These are phyloP conservation scores for Leptobrachium leishanense DNA, from an alignment of 2,113 vertebrate genomes.

Conservation along the genomic window DNA sequence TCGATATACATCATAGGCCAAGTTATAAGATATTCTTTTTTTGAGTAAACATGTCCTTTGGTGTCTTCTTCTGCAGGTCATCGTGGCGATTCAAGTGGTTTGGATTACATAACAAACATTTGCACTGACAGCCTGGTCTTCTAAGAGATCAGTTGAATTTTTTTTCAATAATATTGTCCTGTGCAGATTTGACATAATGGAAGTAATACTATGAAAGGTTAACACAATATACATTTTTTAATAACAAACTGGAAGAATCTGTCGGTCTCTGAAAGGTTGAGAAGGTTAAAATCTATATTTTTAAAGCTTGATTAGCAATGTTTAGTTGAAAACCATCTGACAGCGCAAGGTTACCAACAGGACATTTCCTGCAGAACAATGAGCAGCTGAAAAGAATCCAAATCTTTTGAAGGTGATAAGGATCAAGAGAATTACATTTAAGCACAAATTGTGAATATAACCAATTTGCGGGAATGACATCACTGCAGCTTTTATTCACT, in stretches of 20 bases:
- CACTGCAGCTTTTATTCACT: slow-evolving; percentile 50
- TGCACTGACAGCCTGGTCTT: neutral
- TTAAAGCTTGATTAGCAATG: slow-evolving; percentile 15
- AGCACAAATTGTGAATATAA: slow-evolving; percentile 36
- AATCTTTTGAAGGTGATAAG: slow-evolving; percentile 35
- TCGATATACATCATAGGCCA: too few relatives aligned
- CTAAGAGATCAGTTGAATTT: neutral
- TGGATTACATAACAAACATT: neutral
- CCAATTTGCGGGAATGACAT: slow-evolving; percentile 14
- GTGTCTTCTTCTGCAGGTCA: too few relatives aligned
- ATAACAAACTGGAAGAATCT: neutral
- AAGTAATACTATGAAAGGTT: too few relatives aligned
- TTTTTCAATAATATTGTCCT: too few relatives aligned
- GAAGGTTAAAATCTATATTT: neutral
- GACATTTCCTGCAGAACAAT: slow-evolving; percentile 32
- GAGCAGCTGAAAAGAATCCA: slow-evolving; percentile 31
- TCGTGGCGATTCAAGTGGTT: too few relatives aligned
- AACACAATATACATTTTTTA: neutral
- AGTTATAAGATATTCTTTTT: too few relatives aligned
- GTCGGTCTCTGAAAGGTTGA: neutral
- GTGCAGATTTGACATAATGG: too few relatives aligned
- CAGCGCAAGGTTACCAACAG: slow-evolving; percentile 42
- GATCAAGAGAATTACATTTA: slow-evolving; percentile 44
- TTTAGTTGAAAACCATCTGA: slow-evolving; percentile 27
- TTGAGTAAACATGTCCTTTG: too few relatives aligned